A percentile compares a stretch with the other conserved stretches of the same genome.
Conservation (phyloP, 2,797 vertebrate genomes). For the Podarcis siculus region DNA sequence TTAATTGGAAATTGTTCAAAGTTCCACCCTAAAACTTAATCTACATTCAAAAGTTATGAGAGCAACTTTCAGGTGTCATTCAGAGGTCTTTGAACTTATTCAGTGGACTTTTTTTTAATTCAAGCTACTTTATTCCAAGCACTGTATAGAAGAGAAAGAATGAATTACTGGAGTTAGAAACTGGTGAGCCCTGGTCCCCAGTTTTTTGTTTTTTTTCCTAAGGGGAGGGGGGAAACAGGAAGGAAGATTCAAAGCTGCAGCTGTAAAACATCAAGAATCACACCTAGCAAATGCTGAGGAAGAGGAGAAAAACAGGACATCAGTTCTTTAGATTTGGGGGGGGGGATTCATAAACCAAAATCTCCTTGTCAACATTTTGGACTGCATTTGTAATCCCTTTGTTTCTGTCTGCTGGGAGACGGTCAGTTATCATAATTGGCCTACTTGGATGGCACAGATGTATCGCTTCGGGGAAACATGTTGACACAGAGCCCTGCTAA, state of each 20-base stretch:
- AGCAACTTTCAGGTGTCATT: too few relatives aligned
- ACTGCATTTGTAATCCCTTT: not conserved
- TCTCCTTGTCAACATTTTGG: not conserved
- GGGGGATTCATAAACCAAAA: not conserved
- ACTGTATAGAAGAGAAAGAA: not conserved
- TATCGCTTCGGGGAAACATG: not conserved
- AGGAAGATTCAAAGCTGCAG: not conserved
- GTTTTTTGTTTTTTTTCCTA: too few relatives aligned
- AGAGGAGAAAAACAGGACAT: not conserved
- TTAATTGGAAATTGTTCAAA: too few relatives aligned
- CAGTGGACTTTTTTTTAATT: too few relatives aligned
- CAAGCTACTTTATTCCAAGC: too few relatives aligned
- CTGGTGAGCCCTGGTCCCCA: not conserved
- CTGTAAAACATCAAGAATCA: not conserved
- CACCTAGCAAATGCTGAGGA: too few relatives aligned
- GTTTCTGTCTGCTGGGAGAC: not conserved
- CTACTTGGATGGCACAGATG: slow-evolving; percentile 13
- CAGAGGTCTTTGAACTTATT: too few relatives aligned
- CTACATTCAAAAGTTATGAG: too few relatives aligned
- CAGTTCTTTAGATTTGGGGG: not conserved
- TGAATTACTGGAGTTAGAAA: not conserved
- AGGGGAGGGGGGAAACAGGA: not conserved
- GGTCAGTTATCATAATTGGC: slow-evolving; percentile 2
- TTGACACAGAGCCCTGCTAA: slow-evolving; percentile 27
- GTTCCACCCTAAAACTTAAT: too few relatives aligned